A percentile compares a stretch with the other conserved stretches of the same genome.
phyloP scores from a whole-genome alignment of 1,140 invertebrate species.

The Himalopsyche phryganea region DNA sequence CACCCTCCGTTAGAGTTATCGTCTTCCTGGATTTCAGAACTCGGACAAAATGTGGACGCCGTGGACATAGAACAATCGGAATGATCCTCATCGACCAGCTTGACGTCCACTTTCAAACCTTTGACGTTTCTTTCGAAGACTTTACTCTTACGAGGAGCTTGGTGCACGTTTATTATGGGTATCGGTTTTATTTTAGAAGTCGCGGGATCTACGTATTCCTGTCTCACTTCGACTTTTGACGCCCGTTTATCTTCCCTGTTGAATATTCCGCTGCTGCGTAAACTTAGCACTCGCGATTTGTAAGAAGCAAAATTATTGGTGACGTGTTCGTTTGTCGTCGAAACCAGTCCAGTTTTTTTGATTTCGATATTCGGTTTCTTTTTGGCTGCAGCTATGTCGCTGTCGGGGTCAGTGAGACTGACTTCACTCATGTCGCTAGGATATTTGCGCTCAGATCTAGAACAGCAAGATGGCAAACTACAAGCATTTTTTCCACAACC shows the following conservation, averaged over 20 bases:
- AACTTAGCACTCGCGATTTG: slow-evolving; percentile 23
- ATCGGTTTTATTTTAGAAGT: background rate
- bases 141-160: slow-evolving; percentile 8
- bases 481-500: too few relatives aligned
- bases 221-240: slow-evolving; percentile 5
- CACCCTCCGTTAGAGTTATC: background rate
- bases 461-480: too few relatives aligned
- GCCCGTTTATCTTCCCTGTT: slow-evolving; percentile 19
- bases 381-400: background rate
- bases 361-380: slow-evolving; percentile 55
- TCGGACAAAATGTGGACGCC: slow-evolving; percentile 25
- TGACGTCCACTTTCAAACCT: slow-evolving; percentile 44
- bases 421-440: background rate
- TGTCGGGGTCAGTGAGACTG: slow-evolving; percentile 6
- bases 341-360: slow-evolving; percentile 62
- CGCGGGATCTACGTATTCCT: background rate
- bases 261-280: slow-evolving; percentile 25
- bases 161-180: slow-evolving; percentile 9
- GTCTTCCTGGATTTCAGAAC: slow-evolving; percentile 33
- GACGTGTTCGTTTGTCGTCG: slow-evolving; percentile 62
- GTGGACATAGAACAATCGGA: slow-evolving; percentile 26
- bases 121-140: slow-evolving; percentile 46
- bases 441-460: too few relatives aligned
- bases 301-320: slow-evolving; percentile 33
- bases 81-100: background rate